Evolutionary conservation across 2,113 vertebrate species (phyloP).

Genomic region (Lipophrys pholis): DNA sequence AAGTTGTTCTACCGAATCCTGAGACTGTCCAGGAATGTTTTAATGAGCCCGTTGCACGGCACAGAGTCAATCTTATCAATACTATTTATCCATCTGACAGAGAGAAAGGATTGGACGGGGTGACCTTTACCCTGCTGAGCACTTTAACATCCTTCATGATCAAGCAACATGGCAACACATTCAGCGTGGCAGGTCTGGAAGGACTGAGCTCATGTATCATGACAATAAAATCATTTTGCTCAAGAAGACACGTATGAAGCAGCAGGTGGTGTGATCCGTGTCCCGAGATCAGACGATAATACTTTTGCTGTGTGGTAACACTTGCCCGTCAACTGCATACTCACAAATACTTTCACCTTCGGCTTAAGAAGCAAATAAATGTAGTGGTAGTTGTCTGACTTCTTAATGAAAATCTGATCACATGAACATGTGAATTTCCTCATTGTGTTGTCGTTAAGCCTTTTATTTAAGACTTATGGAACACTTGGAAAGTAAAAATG

Average conservation of each 20-base stretch:
- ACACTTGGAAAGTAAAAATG: too few relatives aligned
- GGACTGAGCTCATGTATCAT: slow-evolving; percentile 9
- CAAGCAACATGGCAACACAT: slow-evolving; percentile 25
- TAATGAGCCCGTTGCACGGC: slow-evolving; percentile 20
- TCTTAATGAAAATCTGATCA: too few relatives aligned
- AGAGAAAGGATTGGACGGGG: slow-evolving; percentile 21
- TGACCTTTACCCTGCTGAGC: slow-evolving; percentile 55
- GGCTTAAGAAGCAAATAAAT: too few relatives aligned
- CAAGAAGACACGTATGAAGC: slow-evolving; percentile 3
- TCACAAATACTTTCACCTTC: too few relatives aligned
- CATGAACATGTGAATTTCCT: too few relatives aligned
- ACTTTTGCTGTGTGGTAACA: background rate
- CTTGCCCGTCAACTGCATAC: background rate
- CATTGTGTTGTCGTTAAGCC: too few relatives aligned
- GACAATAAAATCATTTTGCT: slow-evolving; percentile 29
- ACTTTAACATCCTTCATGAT: slow-evolving; percentile 53
- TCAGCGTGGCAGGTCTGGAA: slow-evolving; percentile 11
- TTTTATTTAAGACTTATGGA: too few relatives aligned
- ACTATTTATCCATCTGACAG: slow-evolving; percentile 42
- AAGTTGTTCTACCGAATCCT: too few relatives aligned
- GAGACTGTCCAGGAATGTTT: slow-evolving; percentile 19
- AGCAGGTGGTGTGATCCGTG: background rate
- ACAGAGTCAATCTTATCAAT: slow-evolving; percentile 48
- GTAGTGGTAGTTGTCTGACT: too few relatives aligned
- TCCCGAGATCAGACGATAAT: background rate